Conservation (phyloP, 1,140 invertebrate species). For the Drosophila orena region DNA sequence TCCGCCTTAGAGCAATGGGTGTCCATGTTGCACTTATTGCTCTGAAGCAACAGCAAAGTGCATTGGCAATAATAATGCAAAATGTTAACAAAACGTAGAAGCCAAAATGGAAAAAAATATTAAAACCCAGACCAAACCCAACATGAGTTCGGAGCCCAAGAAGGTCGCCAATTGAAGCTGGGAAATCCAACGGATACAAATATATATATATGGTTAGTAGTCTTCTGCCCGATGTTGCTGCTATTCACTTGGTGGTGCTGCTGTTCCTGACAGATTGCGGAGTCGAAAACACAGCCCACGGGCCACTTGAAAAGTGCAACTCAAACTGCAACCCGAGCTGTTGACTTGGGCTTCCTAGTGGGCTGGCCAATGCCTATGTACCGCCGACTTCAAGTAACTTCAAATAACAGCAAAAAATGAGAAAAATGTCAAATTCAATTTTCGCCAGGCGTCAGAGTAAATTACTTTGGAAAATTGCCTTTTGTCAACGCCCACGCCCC, state of each 20-base stretch:
- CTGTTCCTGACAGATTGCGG: slow-evolving; percentile 36
- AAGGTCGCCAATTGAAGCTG: slow-evolving; percentile 68
- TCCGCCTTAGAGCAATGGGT: slow-evolving; percentile 39
- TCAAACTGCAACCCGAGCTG: slow-evolving; percentile 9
- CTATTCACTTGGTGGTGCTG: slow-evolving; percentile 24
- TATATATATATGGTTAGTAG: slow-evolving; percentile 24
- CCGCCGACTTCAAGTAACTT: background rate
- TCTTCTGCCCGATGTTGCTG: slow-evolving; percentile 64
- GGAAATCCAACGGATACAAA: slow-evolving; percentile 16
- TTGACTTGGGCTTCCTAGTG: slow-evolving; percentile 61
- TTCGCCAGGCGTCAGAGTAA: slow-evolving; percentile 63
- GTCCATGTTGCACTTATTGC: slow-evolving; percentile 64
- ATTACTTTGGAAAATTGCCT: slow-evolving; percentile 76
- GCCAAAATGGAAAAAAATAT: background rate
- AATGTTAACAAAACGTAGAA: slow-evolving; percentile 61
- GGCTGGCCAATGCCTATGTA: slow-evolving; percentile 47
- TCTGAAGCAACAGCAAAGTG: slow-evolving; percentile 37
- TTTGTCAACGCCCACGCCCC: slow-evolving; percentile 58
- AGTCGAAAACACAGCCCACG: slow-evolving; percentile 36
- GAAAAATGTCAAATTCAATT: slow-evolving; percentile 75
- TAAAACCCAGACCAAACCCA: slow-evolving; percentile 51
- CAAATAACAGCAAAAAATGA: slow-evolving; percentile 18
- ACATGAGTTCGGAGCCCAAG: slow-evolving; percentile 30
- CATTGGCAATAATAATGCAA: slow-evolving; percentile 48
- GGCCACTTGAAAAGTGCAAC: slow-evolving; percentile 45